These are phyloP conservation scores for Orthosia incerta DNA, from an alignment of 2,888 invertebrate species.

Conservation along the genomic window DNA sequence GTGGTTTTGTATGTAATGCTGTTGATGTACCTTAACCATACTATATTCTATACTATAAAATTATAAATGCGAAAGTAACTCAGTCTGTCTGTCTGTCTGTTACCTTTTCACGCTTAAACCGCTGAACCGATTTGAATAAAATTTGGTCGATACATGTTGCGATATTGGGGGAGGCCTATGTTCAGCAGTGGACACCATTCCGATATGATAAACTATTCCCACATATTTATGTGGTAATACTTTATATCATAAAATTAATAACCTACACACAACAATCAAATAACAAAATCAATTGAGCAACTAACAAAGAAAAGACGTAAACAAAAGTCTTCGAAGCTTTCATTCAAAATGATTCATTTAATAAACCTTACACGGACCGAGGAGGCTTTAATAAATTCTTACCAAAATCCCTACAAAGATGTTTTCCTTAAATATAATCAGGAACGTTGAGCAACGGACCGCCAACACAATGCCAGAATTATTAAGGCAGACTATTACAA, in stretches of 20 bases:
- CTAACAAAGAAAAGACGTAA: constrained; percentile 54
- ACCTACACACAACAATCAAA: constrained; percentile 30
- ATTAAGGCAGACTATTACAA: constrained; percentile 70
- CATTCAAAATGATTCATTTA: constrained; percentile 71
- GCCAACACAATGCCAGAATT: constrained; percentile 72
- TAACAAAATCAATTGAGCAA: constrained; percentile 66
- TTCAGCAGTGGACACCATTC: no score
- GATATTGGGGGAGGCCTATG: no score
- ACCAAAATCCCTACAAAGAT: constrained; percentile 68
- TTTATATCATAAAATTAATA: constrained; percentile 23
- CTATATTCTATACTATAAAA: no score
- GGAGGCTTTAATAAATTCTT: constrained; percentile 72
- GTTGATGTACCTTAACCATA: no score
- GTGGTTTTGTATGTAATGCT: no score
- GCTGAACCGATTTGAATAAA: no score
- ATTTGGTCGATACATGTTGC: no score
- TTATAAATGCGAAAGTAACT: no score
- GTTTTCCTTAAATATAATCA: constrained; percentile 76
- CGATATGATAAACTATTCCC: no score
- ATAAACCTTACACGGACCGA: constrained; percentile 68
- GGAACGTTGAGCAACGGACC: constrained; percentile 68
- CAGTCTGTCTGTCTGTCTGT: no score
- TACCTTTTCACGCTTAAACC: no score
- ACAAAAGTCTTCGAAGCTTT: constrained; percentile 67
- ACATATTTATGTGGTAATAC: no score